Conservation (phyloP, 2,113 vertebrate genomes). For the Anseranas semipalmata region DNA sequence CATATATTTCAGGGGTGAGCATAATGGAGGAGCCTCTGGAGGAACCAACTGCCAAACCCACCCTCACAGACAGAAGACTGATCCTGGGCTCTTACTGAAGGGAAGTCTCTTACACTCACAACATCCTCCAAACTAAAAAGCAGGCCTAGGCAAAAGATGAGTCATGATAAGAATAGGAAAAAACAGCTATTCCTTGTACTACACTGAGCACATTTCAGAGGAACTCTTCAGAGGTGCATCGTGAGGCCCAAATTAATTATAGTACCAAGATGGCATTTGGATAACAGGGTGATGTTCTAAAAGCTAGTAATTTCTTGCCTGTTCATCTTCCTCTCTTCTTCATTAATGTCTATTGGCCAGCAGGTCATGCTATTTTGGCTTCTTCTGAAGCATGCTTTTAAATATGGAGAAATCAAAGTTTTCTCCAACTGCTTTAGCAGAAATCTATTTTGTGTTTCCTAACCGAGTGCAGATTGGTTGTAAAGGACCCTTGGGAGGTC, state of each 20-base stretch:
- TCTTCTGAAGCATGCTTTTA: neutral
- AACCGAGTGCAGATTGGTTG: neutral
- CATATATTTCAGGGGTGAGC: neutral
- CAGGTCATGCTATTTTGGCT: neutral
- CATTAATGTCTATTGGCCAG: neutral
- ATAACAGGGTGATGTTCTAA: neutral
- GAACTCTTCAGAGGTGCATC: neutral
- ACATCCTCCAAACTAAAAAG: neutral
- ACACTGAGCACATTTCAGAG: neutral
- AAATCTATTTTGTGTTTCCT: neutral
- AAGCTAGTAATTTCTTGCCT: neutral
- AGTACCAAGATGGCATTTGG: neutral
- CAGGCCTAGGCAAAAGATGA: neutral
- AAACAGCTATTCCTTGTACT: neutral
- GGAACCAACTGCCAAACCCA: neutral
- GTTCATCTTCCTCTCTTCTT: neutral
- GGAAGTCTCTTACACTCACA: neutral
- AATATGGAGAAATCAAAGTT: neutral
- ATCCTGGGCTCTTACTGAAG: neutral
- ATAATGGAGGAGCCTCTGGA: neutral
- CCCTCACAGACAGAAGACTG: neutral
- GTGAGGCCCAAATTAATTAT: neutral
- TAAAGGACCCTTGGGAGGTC: neutral
- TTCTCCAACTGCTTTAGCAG: conserved; percentile 19
- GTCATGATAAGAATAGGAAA: neutral